Conservation (phyloP, 1,140 invertebrate genomes). For the Heliothis virescens region DNA sequence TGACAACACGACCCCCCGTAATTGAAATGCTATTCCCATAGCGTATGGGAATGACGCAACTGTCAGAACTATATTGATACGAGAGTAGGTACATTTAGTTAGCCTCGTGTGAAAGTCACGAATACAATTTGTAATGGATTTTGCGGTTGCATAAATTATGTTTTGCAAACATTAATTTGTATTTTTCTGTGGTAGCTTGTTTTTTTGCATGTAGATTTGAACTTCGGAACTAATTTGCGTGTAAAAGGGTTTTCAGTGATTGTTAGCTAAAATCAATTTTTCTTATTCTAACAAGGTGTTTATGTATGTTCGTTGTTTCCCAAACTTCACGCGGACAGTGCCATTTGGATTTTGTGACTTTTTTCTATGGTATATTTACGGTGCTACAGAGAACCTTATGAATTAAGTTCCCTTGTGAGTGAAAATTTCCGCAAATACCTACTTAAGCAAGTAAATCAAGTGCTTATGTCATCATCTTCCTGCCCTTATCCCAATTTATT, state of each 20-base stretch:
- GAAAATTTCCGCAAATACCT: too few species aligned
- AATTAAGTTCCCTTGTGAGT: too few species aligned
- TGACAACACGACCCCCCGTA: conserved; percentile 16
- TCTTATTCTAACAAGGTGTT: too few species aligned
- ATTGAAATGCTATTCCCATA: conserved; percentile 36
- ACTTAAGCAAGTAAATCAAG: too few species aligned
- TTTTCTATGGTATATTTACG: too few species aligned
- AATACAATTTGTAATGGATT: background rate
- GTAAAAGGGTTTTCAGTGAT: background rate
- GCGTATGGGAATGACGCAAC: conserved; percentile 14
- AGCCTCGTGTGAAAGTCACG: conserved; percentile 16
- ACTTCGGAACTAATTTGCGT: background rate
- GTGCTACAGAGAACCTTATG: too few species aligned
- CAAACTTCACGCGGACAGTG: too few species aligned
- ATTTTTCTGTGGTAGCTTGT: background rate
- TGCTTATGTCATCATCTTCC: too few species aligned
- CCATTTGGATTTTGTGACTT: too few species aligned
- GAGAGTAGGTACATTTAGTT: conserved; percentile 22
- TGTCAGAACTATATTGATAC: conserved; percentile 12
- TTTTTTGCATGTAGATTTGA: background rate
- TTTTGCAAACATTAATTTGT: background rate
- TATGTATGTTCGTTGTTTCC: too few species aligned
- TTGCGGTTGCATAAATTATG: conserved; percentile 15
- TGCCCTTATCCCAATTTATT: too few species aligned
- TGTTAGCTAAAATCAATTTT: too few species aligned